A percentile compares a stretch with the other conserved stretches of the same genome.
Conservation (phyloP, 1,140 invertebrate species). For the Apolygus lucorum region DNA sequence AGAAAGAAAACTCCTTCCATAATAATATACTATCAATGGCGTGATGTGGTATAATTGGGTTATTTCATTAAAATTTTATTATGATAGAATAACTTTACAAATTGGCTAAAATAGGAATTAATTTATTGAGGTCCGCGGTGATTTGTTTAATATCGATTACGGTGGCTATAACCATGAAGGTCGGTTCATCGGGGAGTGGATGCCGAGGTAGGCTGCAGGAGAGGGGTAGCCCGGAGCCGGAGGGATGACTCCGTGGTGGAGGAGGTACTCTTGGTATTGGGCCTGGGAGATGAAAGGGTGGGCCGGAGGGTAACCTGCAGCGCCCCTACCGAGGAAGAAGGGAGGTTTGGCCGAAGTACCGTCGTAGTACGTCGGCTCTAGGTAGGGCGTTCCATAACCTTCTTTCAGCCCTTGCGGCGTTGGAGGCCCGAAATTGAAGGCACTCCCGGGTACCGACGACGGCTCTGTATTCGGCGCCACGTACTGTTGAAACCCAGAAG, state of each 20-base stretch:
- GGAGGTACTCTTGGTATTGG: slow-evolving; percentile 57
- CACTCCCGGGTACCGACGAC: slow-evolving; percentile 53
- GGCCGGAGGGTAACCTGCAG: slow-evolving; percentile 36
- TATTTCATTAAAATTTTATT: not conserved
- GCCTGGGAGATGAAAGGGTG: slow-evolving; percentile 42
- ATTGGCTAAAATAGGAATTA: not conserved
- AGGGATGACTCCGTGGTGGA: slow-evolving; percentile 48
- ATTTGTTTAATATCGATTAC: not conserved
- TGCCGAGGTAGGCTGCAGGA: slow-evolving; percentile 44
- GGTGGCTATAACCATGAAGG: slow-evolving; percentile 42
- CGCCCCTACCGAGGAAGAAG: slow-evolving; percentile 25
- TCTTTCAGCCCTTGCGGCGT: slow-evolving; percentile 38
- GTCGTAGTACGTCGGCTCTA: slow-evolving; percentile 32
- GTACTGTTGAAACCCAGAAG: slow-evolving; percentile 45
- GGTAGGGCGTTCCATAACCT: slow-evolving; percentile 44
- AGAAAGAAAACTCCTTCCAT: not conserved
- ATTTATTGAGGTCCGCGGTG: not conserved
- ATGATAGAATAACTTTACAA: not conserved
- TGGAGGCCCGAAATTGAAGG: slow-evolving; percentile 58
- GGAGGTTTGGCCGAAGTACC: slow-evolving; percentile 28
- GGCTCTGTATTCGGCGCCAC: slow-evolving; percentile 45
- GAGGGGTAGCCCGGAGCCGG: slow-evolving; percentile 48
- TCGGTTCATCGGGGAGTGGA: slow-evolving; percentile 54
- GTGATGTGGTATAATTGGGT: not conserved
- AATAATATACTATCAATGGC: not conserved